Conservation (phyloP, 2,113 vertebrate species). For the Ceyx melanurus region DNA sequence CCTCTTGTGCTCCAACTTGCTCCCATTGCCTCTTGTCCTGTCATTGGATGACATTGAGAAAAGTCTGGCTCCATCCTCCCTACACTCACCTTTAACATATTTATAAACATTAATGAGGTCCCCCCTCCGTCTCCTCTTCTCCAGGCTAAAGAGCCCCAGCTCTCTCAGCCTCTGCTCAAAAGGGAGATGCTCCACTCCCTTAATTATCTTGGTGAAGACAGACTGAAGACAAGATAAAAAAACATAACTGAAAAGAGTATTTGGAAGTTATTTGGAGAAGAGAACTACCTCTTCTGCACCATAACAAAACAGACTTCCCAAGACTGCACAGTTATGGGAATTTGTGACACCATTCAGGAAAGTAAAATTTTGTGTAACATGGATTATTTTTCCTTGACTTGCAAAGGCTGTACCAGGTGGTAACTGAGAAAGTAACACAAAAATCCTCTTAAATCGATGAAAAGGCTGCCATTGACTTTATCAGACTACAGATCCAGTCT, state of each 20-base stretch:
- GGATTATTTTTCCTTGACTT: not conserved
- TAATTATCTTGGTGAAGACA: no score
- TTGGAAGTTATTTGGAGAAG: not conserved
- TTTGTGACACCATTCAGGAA: not conserved
- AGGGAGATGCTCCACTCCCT: no score
- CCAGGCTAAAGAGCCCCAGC: no score
- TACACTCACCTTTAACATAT: no score
- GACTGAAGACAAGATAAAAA: not conserved
- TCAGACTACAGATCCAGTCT: conserved; percentile 1
- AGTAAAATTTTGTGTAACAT: not conserved
- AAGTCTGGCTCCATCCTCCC: no score
- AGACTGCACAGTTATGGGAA: not conserved
- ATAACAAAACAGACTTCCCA: not conserved
- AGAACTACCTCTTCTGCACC: not conserved
- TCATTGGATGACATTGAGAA: no score
- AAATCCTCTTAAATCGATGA: conserved; percentile 15
- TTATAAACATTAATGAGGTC: no score
- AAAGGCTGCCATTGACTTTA: conserved; percentile 14
- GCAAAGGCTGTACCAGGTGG: not conserved
- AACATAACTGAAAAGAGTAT: not conserved
- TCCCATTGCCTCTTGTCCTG: no score
- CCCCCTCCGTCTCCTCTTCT: no score
- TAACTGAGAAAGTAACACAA: not conserved
- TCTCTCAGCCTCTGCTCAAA: no score
- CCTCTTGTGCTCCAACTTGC: no score